Conservation (phyloP, 2,888 invertebrate species). For the Scaptomyza cyrtandrae region DNA sequence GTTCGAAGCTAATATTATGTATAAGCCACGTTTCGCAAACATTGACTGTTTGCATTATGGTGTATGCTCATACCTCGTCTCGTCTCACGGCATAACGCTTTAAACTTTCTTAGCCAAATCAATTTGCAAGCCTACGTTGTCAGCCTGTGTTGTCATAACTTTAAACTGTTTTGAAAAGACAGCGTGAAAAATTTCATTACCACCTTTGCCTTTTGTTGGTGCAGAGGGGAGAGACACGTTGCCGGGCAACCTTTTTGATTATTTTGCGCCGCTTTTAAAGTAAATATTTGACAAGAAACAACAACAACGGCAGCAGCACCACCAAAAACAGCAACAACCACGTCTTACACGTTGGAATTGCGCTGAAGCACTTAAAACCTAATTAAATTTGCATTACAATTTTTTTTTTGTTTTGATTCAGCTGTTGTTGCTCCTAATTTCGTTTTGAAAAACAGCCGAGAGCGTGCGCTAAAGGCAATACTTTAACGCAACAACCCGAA, state of each 20-base stretch:
- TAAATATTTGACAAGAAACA: constrained; percentile 76
- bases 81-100: constrained; percentile 37
- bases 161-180: constrained; percentile 78
- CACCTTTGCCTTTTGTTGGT: constrained; percentile 49
- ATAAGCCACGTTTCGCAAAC: constrained; percentile 60
- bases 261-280: constrained; percentile 74
- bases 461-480: constrained; percentile 56
- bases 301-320: constrained; percentile 26
- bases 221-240: neutral
- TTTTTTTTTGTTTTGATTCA: constrained; percentile 61
- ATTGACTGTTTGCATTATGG: constrained; percentile 44
- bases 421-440: constrained; percentile 66
- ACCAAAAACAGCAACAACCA: constrained; percentile 38
- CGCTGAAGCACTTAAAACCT: constrained; percentile 78
- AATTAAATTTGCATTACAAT: constrained; percentile 80
- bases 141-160: constrained; percentile 61
- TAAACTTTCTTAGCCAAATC: constrained; percentile 71
- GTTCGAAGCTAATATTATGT: constrained; percentile 67
- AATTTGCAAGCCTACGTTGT: constrained; percentile 70
- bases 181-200: constrained; percentile 79
- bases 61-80: neutral
- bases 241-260: constrained; percentile 72
- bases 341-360: constrained; percentile 66
- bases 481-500: constrained; percentile 43
- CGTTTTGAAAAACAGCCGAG: constrained; percentile 75